These are phyloP conservation scores for Drosophila meridiana DNA, from an alignment of 2,888 invertebrate species.

Conservation along the genomic window DNA sequence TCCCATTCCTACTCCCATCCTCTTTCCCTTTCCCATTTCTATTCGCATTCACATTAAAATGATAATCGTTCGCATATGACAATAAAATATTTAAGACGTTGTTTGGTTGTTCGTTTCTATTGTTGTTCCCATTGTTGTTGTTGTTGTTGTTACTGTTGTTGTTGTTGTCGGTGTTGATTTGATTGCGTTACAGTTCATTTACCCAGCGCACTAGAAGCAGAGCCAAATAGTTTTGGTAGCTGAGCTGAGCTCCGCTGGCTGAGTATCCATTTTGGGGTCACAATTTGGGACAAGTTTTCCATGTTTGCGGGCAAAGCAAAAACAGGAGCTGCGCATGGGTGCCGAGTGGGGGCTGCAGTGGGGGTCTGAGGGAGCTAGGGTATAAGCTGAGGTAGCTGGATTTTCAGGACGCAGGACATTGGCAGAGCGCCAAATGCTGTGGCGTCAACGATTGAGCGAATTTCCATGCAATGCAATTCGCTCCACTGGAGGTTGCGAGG, in stretches of 20 bases:
- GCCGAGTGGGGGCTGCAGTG: background rate
- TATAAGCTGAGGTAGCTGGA: background rate
- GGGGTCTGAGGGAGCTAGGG: background rate
- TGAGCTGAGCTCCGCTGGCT: constrained; percentile 17
- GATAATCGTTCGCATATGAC: constrained; percentile 53
- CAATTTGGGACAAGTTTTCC: constrained; percentile 68
- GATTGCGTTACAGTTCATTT: constrained; percentile 81
- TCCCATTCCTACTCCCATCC: constrained; percentile 2
- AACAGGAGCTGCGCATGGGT: background rate
- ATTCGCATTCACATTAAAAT: constrained; percentile 29
- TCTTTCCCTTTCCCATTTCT: background rate
- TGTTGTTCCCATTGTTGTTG: constrained; percentile 27
- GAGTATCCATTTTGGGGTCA: constrained; percentile 68
- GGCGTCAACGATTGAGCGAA: constrained; percentile 71
- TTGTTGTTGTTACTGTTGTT: constrained; percentile 54
- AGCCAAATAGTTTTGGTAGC: constrained; percentile 7
- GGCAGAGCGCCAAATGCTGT: constrained; percentile 63
- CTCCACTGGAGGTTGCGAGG: constrained; percentile 56
- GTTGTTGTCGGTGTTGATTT: constrained; percentile 70
- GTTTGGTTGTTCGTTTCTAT: constrained; percentile 19
- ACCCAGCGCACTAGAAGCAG: constrained; percentile 50
- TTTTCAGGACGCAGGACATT: constrained; percentile 42
- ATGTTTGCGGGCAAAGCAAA: constrained; percentile 33
- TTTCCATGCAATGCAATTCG: constrained; percentile 75
- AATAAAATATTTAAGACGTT: constrained; percentile 70